Base-by-base conservation (phyloP, 2,888 invertebrate species). In the Leptopilina syphax region DNA sequence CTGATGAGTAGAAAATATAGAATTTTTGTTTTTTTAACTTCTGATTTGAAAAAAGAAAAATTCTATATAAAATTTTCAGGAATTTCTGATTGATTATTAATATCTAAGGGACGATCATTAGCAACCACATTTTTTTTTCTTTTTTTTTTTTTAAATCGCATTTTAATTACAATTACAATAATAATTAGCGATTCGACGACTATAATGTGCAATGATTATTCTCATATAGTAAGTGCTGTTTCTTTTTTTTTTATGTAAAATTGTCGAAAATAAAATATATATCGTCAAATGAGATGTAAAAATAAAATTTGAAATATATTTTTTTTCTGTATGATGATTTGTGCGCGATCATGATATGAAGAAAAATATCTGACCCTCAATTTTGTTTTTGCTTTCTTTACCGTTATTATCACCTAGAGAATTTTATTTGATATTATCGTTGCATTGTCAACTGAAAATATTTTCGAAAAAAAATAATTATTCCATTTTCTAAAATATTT, bases 231-330 rank as follows among this genome's bases (percentile, higher is more conserved):
- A 73, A 73, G 57, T 57, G 73, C 27, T 57, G 54, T 54, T 27
- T 70, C 44, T 44, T 44, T 44, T 44, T 44, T 44, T 44, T 7
- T 73, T 8, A 73, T 73, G 73, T 73, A 73, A 73, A 73, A 57
- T 73, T n/a, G 57, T 57, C 13, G 34, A 73, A 57, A 73, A 73
- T 73, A 73, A 73, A 34, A 57, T 70, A 73, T 73, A 54, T 73
- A 63, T 63, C 7, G 57, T 9, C 54, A 73, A 73, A 73, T 57
- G 73, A 73, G 73, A 73, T 34, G 34, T 73, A 54, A 73, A 73
- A 73, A 73, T 73, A 73, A 73, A 73, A 73, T n/a, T 18, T 57
- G 54, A 27, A 73, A 73, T 73, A 73, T 73, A 73, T 73, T 70
- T 47, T 68, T 44, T 68, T 68, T 50, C 12, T 50, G 50, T 50